Conservation (phyloP, 2,113 vertebrate species). For the Phrynosoma blainvillii region DNA sequence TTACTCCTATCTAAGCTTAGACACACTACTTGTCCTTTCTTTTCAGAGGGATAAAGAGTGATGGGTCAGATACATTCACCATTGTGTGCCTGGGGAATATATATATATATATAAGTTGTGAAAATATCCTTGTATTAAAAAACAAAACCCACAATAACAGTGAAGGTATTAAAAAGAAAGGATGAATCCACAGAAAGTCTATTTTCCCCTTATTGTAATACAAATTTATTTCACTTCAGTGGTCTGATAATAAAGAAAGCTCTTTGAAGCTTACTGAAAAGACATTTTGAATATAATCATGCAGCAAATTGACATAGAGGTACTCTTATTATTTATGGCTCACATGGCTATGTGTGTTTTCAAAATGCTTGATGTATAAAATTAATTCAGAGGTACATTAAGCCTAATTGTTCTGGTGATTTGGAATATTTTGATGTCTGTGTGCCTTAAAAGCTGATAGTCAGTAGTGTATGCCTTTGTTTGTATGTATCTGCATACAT, state of each 20-base stretch:
- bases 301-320: slow-evolving; percentile 59
- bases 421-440: slow-evolving; percentile 31
- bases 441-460: slow-evolving; percentile 37
- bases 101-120: slow-evolving; percentile 47
- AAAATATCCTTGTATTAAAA: slow-evolving; percentile 52
- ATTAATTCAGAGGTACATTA: slow-evolving; percentile 58
- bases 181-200: slow-evolving; percentile 16
- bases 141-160: slow-evolving; percentile 53
- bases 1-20: slow-evolving; percentile 21
- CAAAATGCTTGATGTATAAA: slow-evolving; percentile 50
- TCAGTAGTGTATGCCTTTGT: background rate
- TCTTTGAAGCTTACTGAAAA: slow-evolving; percentile 55
- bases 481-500: background rate
- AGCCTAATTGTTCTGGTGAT: slow-evolving; percentile 54
- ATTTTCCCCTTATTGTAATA: slow-evolving; percentile 15
- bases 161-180: background rate
- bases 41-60: background rate
- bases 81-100: background rate
- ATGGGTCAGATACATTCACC: background rate
- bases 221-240: slow-evolving; percentile 58
- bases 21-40: background rate
- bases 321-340: slow-evolving; percentile 28
- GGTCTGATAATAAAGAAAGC: slow-evolving; percentile 52
- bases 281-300: slow-evolving; percentile 30
- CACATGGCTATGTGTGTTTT: background rate